phyloP scores from a whole-genome alignment of 2,888 invertebrate genomes.

The Drepana falcataria region DNA sequence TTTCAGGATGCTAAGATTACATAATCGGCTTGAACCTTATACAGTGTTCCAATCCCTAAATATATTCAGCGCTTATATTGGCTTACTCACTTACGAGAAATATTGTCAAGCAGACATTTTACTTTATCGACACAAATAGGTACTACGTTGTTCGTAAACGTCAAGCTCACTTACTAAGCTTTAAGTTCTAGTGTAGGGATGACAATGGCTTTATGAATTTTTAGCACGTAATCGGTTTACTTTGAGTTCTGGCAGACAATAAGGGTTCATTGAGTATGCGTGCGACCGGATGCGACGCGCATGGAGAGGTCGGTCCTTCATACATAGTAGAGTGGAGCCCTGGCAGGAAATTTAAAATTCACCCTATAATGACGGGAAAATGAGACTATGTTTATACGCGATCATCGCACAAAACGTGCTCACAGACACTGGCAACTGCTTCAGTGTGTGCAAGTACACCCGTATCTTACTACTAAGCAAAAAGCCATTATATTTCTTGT shows the following conservation, averaged over 20 bases:
- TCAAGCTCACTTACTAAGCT: slow-evolving; percentile 48
- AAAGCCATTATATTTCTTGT: slow-evolving; percentile 49
- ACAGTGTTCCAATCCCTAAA: slow-evolving; percentile 5
- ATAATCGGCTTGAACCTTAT: slow-evolving; percentile 34
- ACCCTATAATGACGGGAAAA: slow-evolving; percentile 59
- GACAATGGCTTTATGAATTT: slow-evolving; percentile 68
- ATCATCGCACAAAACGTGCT: slow-evolving; percentile 38
- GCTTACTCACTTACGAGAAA: not conserved
- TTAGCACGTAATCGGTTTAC: slow-evolving; percentile 69
- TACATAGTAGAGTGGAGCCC: slow-evolving; percentile 69
- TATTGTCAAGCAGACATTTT: slow-evolving; percentile 17
- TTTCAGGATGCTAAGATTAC: slow-evolving; percentile 37
- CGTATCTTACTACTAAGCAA: slow-evolving; percentile 33
- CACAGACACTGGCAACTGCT: slow-evolving; percentile 13
- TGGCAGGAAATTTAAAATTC: slow-evolving; percentile 65
- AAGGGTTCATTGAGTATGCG: slow-evolving; percentile 56
- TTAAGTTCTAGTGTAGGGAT: slow-evolving; percentile 45
- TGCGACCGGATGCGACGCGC: slow-evolving; percentile 55
- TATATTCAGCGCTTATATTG: slow-evolving; percentile 9
- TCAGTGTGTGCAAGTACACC: slow-evolving; percentile 8
- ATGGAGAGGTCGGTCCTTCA: slow-evolving; percentile 55
- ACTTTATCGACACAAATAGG: slow-evolving; percentile 21
- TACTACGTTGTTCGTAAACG: slow-evolving; percentile 35
- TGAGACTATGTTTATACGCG: slow-evolving; percentile 54
- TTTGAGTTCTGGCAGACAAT: slow-evolving; percentile 58